phyloP scores from a whole-genome alignment of 2,888 invertebrate species.

The Ophion costatus region DNA sequence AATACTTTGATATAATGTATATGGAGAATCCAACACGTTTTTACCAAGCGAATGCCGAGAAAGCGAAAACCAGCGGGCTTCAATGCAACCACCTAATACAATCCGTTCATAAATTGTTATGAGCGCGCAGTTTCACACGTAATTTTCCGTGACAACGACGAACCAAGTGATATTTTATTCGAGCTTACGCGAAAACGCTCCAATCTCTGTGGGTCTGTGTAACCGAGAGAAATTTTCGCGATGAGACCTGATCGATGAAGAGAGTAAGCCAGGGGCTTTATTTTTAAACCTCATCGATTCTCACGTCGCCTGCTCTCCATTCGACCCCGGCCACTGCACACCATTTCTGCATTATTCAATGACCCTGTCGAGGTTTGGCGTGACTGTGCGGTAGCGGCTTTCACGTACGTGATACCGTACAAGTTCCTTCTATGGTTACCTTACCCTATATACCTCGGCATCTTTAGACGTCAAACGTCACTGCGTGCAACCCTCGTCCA shows the following conservation, averaged over 20 bases:
- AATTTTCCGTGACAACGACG: no score
- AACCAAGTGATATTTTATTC: not conserved
- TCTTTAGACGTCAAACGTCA: no score
- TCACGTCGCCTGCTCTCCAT: conserved; percentile 29
- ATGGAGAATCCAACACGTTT: no score
- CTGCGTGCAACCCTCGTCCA: not conserved
- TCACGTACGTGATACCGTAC: no score
- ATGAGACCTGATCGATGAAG: conserved; percentile 35
- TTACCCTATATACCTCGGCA: no score
- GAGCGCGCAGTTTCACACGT: no score
- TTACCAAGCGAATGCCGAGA: no score
- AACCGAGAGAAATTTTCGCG: conserved; percentile 2
- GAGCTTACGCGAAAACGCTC: not conserved
- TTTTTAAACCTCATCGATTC: conserved; percentile 59
- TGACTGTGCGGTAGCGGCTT: not conserved
- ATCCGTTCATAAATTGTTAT: no score
- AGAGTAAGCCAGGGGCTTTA: conserved; percentile 27
- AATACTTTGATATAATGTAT: no score
- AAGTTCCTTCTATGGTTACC: no score
- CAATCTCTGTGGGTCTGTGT: not conserved
- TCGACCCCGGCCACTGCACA: conserved; percentile 9
- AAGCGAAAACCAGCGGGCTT: no score
- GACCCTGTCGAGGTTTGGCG: not conserved
- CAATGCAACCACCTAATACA: no score
- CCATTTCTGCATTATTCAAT: conserved; percentile 51